phyloP scores from a whole-genome alignment of 2,797 vertebrate species.

The Alosa sapidissima region DNA sequence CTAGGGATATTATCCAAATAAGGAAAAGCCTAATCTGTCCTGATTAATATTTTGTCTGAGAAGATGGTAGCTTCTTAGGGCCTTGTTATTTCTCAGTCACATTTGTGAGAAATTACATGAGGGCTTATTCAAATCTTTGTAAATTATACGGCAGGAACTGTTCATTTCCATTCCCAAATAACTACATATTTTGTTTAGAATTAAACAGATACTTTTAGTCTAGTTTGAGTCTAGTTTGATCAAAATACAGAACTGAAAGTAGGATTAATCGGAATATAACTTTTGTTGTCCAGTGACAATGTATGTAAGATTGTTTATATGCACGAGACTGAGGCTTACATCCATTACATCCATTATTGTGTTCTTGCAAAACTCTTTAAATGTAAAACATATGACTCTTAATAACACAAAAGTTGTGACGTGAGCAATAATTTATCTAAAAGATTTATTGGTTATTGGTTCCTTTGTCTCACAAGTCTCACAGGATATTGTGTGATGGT shows the following conservation, averaged over 20 bases:
- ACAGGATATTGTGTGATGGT: not conserved
- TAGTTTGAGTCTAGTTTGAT: not conserved
- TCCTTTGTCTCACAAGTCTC: not conserved
- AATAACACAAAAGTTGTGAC: not conserved
- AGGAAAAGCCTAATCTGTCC: conserved; percentile 62
- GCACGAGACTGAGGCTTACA: not conserved
- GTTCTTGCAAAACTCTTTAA: not conserved
- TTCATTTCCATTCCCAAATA: conserved; percentile 28
- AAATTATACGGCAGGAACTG: conserved; percentile 50
- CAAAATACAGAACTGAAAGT: not conserved
- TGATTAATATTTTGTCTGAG: conserved; percentile 64
- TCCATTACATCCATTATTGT: not conserved
- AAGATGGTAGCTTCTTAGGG: conserved; percentile 63
- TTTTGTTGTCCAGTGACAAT: not conserved
- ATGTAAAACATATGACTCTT: not conserved
- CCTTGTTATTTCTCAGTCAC: conserved; percentile 40
- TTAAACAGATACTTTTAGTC: conserved; percentile 14
- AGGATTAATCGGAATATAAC: not conserved
- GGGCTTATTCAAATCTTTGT: conserved; percentile 63
- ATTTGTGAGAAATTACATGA: conserved; percentile 54
- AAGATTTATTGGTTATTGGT: not conserved
- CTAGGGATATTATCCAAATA: conserved; percentile 62
- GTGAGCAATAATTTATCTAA: not conserved
- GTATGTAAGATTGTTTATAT: not conserved
- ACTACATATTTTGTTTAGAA: conserved; percentile 34